phyloP scores from a whole-genome alignment of 1,140 invertebrate species.

The Drosophila eugracilis region DNA sequence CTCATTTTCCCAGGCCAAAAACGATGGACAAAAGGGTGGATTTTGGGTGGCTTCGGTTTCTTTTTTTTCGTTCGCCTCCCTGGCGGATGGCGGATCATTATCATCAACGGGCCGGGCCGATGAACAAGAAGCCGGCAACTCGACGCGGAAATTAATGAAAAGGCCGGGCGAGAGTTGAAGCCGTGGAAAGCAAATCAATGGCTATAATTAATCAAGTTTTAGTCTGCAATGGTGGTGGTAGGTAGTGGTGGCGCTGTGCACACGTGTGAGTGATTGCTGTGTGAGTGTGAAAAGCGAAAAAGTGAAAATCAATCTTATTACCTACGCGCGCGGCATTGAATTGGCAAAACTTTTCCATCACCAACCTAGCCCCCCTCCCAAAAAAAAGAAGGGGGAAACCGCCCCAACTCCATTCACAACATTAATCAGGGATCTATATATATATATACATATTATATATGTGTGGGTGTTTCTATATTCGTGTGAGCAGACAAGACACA shows the following conservation, averaged over 20 bases:
- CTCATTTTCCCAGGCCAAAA: no score
- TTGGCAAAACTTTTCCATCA: conserved; percentile 53
- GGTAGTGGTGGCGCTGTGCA: conserved; percentile 1
- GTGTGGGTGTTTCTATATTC: background rate
- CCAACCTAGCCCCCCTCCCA: background rate
- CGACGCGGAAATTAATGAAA: conserved; percentile 68
- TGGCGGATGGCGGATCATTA: conserved; percentile 14
- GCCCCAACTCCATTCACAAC: conserved; percentile 23
- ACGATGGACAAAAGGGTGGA: conserved; percentile 36
- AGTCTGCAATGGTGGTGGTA: conserved; percentile 30
- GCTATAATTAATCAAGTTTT: conserved; percentile 83
- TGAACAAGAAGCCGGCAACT: conserved; percentile 35
- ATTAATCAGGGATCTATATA: conserved; percentile 40
- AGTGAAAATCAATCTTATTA: conserved; percentile 83
- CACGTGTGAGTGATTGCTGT: conserved; percentile 72
- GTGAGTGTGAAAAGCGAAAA: conserved; percentile 53
- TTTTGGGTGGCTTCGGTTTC: conserved; percentile 5
- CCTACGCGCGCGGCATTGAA: conserved; percentile 64
- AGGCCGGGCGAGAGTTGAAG: conserved; percentile 50
- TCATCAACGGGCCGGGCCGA: conserved; percentile 10
- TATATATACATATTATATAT: background rate
- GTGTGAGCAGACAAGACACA: conserved; percentile 37
- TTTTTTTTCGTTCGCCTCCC: background rate
- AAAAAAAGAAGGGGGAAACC: background rate
- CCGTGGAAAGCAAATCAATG: conserved; percentile 81